phyloP scores from a whole-genome alignment of 2,797 vertebrate genomes.

The Acanthurus leucopareius region DNA sequence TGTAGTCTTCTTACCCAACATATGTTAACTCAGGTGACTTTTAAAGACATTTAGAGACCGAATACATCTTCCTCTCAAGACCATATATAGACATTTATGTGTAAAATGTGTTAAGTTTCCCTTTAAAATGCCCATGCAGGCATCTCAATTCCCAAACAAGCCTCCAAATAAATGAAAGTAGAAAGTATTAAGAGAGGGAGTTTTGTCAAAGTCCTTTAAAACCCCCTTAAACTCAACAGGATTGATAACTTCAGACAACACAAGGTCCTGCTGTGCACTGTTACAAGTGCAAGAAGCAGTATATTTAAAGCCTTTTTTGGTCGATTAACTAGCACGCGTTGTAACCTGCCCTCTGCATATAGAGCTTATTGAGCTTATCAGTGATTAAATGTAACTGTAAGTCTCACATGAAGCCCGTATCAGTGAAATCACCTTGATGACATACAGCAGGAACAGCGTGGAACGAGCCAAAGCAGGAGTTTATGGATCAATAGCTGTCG shows the following conservation, averaged over 20 bases:
- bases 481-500: constrained; percentile 77
- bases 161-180: too few relatives aligned
- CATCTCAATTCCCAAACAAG: too few relatives aligned
- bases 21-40: neutral
- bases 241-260: too few relatives aligned
- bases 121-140: neutral
- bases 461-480: constrained; percentile 64
- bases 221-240: too few relatives aligned
- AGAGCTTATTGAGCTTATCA: constrained; percentile 1
- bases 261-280: too few relatives aligned
- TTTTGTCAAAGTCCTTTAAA: too few relatives aligned
- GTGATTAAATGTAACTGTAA: constrained; percentile 23
- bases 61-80: neutral
- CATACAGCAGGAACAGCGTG: constrained; percentile 27
- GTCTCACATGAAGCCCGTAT: constrained; percentile 34
- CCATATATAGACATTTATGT: neutral
- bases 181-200: too few relatives aligned
- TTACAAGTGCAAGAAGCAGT: too few relatives aligned
- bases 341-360: neutral
- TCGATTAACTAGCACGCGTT: neutral
- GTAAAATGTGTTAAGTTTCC: neutral
- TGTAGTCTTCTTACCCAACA: neutral
- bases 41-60: neutral
- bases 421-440: constrained; percentile 57
- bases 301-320: neutral